Base-by-base conservation (phyloP, 2,888 invertebrate genomes). In the Agrilus biguttatus region DNA sequence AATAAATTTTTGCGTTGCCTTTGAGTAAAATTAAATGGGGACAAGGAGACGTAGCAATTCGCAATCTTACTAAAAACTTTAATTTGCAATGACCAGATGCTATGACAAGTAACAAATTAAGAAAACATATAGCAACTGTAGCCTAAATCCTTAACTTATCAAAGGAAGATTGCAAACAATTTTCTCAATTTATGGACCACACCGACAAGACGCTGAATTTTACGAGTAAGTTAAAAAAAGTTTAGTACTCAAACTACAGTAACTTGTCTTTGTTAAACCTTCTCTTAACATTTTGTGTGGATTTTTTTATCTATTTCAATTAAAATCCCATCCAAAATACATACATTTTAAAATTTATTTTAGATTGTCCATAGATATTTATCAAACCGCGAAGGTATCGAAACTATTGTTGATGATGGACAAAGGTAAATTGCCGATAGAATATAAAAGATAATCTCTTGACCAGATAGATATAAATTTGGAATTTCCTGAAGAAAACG, bases 1-100 rank as follows among this genome's bases (percentile, higher is more conserved):
- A 53, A n/a, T 57, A 54, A 37, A 42, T 56, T 33, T 56, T 57
- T 49, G 53, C 53, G 3, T 42, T 47, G 5, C 53, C 52, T 8
- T 45, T 42, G 8, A 54, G 54, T 37, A 51, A 36, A 28, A 46
- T 54, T 13, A 48, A 51, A 46, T 56, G 53, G 55, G 54, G 50
- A 36, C 46, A 53, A 48, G 54, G 52, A 8, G 54, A 55, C 44
- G 49, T 56, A 5, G 54, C 56, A 8, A 50, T 56, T 33, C 40
- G 50, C 44, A 46, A 36, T 13, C 43, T 56, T 8, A 36, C 49
- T 3, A 50, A 46, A 45, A 51, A 50, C 46, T 46, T 54, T 14
- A 43, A 45, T 2, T 41, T 54, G 35, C 38, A 53, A 46, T 37
- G 49, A 34, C 48, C 50, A 12, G 38, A 43, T 32, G 47, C 51